Evolutionary conservation across 37 sponge, comb jelly and placozoan species (phyloP), one percentile per base, ranked within the genome.

Genomic region (Cliona cf. orientalis): DNA sequence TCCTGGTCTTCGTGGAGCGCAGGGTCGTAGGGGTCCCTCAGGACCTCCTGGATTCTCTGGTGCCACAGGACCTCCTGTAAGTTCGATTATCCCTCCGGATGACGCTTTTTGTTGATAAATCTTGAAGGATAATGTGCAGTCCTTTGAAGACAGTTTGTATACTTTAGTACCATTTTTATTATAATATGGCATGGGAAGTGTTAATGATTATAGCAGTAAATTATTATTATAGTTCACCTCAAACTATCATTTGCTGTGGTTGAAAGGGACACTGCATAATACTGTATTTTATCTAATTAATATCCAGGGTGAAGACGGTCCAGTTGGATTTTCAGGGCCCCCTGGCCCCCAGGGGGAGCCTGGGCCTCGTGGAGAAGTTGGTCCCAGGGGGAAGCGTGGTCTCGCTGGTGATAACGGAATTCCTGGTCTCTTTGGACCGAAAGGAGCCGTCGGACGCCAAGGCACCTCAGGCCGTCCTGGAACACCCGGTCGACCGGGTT

Each of bases 301-400:
- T 31, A 12, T 12, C 5, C 58, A 89, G 90, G 90, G 90, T 32
- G 85, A 84, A 28, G 85, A 84, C 79, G 90, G 85, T 7, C 0
- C 22, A 5, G 73, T 72, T 26, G 90, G 90, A 19, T 72, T 83
- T 49, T 34, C 69, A 0, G 90, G 90, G 2, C 69, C 66, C 26
- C 69, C 46, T 22, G 90, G 90, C 1, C 74, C 84, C n/a, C 84
- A 89, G 69, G 90, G 90, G 7, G 55, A 42, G 37, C 67, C 79
- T 71, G 91, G 91, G 29, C 26, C 2, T 0, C 69, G 80, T 9
- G 91, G 91, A 21, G n/a, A 37, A 0, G 31, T 33, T 26, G 91
- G 91, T 28, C 25, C 41, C 5, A 25, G 5, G 43, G 91, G 91
- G 0, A 79, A 66, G 42, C 49, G 57, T 5, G 87, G 87, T 19